Base-by-base conservation (phyloP, 92 coral and sea anemone genomes). In the Phenganax marumi region DNA sequence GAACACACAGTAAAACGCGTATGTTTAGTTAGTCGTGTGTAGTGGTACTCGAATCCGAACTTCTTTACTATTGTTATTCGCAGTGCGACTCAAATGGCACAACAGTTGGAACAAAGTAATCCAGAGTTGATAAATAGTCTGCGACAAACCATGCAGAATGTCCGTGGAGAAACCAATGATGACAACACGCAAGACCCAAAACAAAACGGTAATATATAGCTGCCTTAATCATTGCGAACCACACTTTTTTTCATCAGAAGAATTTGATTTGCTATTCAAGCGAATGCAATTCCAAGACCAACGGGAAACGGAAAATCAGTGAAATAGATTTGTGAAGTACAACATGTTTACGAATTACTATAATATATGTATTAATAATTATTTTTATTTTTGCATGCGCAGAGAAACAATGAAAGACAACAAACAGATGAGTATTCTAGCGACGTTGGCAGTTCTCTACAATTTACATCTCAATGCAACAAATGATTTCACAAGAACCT, bases 31-130 rank as follows among this genome's bases (percentile, higher is more conserved):
- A 33, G 43, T 33, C 43, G 43, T 33, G 2, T 33, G 43, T 33
- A 33, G 43, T 33, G 43, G 5, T 33, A 2, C 43, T 33, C 43
- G 43, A 33, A 33, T 33, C 43, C 43, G 65, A 33, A 33, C 50
- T 17, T 22, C 57, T 12, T 66, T 0, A 0, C 13, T 39, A 24
- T 21, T 78, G 43, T 63, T 49, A 33, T 33, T 5, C 5, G 43
- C 43, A 78, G 83, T 78, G 83, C 83, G 8, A 16, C 83, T 21
- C 83, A 78, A 48, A 78, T 78, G 83, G 83, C 83, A 2, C 56
- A 78, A 62, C 83, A 78, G 47, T 62, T 78, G 66, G 43, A 78
- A 63, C 73, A 78, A 63, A 49, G 19, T 23, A 78, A 78, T 50
- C 83, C 83, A 25, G 73, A 78, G 51, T 50, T 78, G 50, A 43